phyloP scores from a whole-genome alignment of 2,888 invertebrate species.

The Lasioglossum marginatum region DNA sequence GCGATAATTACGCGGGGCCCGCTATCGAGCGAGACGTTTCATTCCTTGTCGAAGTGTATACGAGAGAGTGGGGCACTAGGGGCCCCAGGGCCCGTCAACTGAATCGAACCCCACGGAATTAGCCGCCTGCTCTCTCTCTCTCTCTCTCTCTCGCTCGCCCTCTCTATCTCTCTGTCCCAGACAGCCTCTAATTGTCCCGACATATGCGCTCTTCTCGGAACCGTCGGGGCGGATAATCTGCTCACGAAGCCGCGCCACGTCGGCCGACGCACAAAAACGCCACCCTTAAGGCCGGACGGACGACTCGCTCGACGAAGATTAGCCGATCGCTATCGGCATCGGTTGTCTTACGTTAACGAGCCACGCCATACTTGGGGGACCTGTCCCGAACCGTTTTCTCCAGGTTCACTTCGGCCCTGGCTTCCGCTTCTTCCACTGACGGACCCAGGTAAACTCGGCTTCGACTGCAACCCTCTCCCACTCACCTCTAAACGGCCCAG shows the following conservation, averaged over 20 bases:
- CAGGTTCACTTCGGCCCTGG: conserved; percentile 35
- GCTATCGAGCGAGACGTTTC: conserved; percentile 21
- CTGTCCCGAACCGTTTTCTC: conserved; percentile 63
- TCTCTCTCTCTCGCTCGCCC: not conserved
- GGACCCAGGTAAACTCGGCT: conserved; percentile 56
- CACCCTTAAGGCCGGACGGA: conserved; percentile 50
- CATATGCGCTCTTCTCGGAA: conserved; percentile 47
- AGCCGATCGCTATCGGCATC: conserved; percentile 80
- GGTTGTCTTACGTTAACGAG: conserved; percentile 82
- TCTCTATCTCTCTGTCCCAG: conserved; percentile 16
- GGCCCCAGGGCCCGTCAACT: not conserved
- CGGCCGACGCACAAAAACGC: conserved; percentile 63
- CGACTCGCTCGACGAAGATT: conserved; percentile 73
- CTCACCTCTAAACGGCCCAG: not conserved
- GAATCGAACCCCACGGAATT: conserved; percentile 34
- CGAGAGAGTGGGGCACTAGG: not conserved
- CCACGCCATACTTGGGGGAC: conserved; percentile 65
- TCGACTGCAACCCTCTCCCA: not conserved
- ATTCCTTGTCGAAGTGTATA: conserved; percentile 8
- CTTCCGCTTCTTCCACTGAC: conserved; percentile 61
- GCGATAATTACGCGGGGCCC: conserved; percentile 25
- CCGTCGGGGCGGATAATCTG: conserved; percentile 62
- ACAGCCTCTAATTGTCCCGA: conserved; percentile 63
- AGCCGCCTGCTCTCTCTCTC: not conserved
- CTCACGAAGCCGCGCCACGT: conserved; percentile 38